phyloP scores from a whole-genome alignment of 2,113 vertebrate species.

The Coregonus clupeaformis region DNA sequence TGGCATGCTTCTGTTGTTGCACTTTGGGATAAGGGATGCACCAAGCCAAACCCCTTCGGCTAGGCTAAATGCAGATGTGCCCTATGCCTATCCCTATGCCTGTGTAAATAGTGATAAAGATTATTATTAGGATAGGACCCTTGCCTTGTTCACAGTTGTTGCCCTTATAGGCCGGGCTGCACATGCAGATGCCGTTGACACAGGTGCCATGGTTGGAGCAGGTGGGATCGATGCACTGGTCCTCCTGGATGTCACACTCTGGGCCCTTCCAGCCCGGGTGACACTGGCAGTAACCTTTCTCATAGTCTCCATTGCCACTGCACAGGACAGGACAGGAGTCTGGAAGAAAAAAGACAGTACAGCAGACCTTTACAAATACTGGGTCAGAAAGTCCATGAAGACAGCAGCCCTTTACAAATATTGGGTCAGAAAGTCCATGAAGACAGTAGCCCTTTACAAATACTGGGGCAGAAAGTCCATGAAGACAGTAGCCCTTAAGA shows the following conservation, averaged over 20 bases:
- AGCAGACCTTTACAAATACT: not conserved
- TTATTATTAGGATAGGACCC: not conserved
- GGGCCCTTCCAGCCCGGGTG: conserved; percentile 92
- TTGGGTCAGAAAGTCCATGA: too few relatives aligned
- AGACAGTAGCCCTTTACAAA: not conserved
- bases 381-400: too few relatives aligned
- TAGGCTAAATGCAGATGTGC: too few relatives aligned
- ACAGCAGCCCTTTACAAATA: not conserved
- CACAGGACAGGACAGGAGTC: conserved; percentile 96
- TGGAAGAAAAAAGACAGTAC: conserved; percentile 63
- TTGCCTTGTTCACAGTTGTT: conserved; percentile 93
- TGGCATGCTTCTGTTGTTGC: too few relatives aligned
- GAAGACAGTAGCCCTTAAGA: not conserved
- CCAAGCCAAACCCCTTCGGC: too few relatives aligned
- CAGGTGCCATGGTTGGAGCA: conserved; percentile 94
- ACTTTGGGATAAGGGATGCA: too few relatives aligned
- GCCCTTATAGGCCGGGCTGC: conserved; percentile 91
- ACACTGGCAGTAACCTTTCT: conserved; percentile 91
- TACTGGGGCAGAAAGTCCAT: too few relatives aligned
- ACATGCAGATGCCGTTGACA: conserved; percentile 92
- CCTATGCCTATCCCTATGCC: too few relatives aligned
- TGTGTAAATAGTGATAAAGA: not conserved
- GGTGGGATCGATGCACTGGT: conserved; percentile 94
- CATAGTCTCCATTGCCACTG: conserved; percentile 93
- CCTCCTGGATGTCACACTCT: conserved; percentile 92